Evolutionary conservation across 2,888 invertebrate species (phyloP).

Genomic region (Archips crataeganus): DNA sequence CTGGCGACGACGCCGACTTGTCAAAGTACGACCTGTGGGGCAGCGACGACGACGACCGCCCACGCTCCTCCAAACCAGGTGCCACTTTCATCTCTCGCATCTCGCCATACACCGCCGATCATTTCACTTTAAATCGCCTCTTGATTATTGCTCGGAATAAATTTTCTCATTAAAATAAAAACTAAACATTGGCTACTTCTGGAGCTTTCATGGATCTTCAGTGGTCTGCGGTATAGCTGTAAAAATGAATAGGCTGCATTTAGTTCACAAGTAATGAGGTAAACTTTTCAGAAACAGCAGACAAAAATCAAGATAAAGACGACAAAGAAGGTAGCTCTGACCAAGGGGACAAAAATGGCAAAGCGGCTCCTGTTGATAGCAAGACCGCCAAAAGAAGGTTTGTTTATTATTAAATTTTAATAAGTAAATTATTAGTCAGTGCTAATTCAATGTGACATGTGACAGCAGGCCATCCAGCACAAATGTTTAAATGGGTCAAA

Average conservation of each 20-base stretch:
- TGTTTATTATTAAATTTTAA: constrained; percentile 42
- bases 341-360: constrained; percentile 64
- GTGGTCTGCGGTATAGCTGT: too few relatives aligned
- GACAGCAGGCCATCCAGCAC: too few relatives aligned
- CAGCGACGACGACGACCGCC: constrained; percentile 84
- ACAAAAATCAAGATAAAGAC: constrained; percentile 65
- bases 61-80: constrained; percentile 66
- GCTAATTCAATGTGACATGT: too few relatives aligned
- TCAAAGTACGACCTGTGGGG: constrained; percentile 93
- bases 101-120: not conserved
- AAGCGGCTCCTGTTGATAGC: constrained; percentile 58
- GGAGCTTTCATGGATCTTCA: too few relatives aligned
- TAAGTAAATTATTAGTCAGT: too few relatives aligned
- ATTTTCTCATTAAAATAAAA: too few relatives aligned
- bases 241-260: too few relatives aligned
- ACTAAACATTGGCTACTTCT: not conserved
- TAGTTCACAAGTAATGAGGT: not conserved
- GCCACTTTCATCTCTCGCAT: constrained; percentile 27
- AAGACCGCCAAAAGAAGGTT: constrained; percentile 73
- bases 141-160: too few relatives aligned
- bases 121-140: not conserved
- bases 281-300: constrained; percentile 59
- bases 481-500: too few relatives aligned
- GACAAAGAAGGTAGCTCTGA: constrained; percentile 60
- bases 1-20: constrained; percentile 88